Percentiles rank a stretch among this genome's conserved stretches.
These are phyloP conservation scores for Cassiopea xamachana DNA, from an alignment of 30 jellyfish, hydroid and myxozoan species.

Conservation along the genomic window DNA sequence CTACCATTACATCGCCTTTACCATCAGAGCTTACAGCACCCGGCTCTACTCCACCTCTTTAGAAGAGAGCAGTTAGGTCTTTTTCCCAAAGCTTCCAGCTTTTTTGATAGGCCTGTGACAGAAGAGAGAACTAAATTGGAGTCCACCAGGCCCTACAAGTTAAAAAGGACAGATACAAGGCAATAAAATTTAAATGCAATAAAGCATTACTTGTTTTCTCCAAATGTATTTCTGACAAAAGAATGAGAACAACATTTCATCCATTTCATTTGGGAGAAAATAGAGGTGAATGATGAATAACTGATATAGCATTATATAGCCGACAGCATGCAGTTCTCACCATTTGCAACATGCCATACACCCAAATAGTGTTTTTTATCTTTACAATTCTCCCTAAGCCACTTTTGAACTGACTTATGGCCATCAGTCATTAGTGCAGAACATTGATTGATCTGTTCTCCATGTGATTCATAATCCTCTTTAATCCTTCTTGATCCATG, in stretches of 20 bases:
- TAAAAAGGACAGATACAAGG: no score
- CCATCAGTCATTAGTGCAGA: constrained; percentile 44
- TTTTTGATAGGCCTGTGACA: constrained; percentile 24
- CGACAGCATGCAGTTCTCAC: constrained; percentile 5
- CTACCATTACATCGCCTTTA: constrained; percentile 13
- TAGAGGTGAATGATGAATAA: background rate
- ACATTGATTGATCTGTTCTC: background rate
- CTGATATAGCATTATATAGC: background rate
- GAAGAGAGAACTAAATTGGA: constrained; percentile 2
- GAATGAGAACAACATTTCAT: no score
- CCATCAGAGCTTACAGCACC: constrained; percentile 19
- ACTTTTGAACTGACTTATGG: constrained; percentile 27
- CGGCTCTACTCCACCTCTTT: constrained; percentile 20
- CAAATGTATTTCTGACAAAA: no score
- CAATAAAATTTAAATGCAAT: no score
- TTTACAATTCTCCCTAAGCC: constrained; percentile 39
- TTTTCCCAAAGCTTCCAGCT: constrained; percentile 41
- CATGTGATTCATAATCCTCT: constrained; percentile 30
- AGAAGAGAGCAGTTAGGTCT: constrained; percentile 26
- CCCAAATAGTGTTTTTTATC: constrained; percentile 27
- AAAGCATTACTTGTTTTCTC: no score
- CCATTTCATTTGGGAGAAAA: background rate
- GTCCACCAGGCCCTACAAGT: background rate
- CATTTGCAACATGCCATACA: constrained; percentile 57
- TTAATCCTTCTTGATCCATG: constrained; percentile 40